Base-by-base conservation (phyloP, 2,113 vertebrate species). In the Zosterops lateralis region DNA sequence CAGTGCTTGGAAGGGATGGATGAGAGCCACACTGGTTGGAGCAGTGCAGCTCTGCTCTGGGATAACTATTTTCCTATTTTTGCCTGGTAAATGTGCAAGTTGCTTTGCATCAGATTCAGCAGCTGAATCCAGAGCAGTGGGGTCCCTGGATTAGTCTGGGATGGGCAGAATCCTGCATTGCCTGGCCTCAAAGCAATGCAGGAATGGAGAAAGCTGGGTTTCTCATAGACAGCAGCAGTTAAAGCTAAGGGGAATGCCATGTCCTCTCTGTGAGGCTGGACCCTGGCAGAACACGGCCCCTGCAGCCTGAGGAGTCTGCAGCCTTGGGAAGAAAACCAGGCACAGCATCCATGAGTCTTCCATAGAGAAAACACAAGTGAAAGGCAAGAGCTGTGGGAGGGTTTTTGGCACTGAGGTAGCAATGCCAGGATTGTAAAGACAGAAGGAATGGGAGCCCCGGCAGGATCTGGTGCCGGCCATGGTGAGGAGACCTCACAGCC, bases 11-110 rank as follows among this genome's bases (percentile, higher is more conserved):
- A 74, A 84, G 34, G 26, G 20, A 12, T 0, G 9, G 22, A 28
- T n/a, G 64, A 21, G 58, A 90, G 15, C 10, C 8, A 1, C 0
- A 0, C 4, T 67, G 2, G 36, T 8, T 25, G 72, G 48, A 72
- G 71, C 18, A 73, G 21, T 6, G 36, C 56, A 87, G 31, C 57
- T 84, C 50, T 84, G 56, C 29, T 54, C 40, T 1, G 3, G 31
- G 25, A 21, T 73, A 57, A n/a, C 0, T 0, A 28, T 5, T 17
- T 4, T 73, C 36, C 44, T 5, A 0, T 3, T 65, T 16, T 47
- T 17, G 2, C 3, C 9, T 42, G 20, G 24, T 32, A 25, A 53
- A 70, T 8, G 8, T 66, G 40, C 38, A 57, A 31, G 15, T 13
- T 38, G 44, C 17, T 90, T 51, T 11, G 51, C 21, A 32, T 44